Conservation (phyloP, 2,113 vertebrate genomes). For the Pleuronectes platessa region DNA sequence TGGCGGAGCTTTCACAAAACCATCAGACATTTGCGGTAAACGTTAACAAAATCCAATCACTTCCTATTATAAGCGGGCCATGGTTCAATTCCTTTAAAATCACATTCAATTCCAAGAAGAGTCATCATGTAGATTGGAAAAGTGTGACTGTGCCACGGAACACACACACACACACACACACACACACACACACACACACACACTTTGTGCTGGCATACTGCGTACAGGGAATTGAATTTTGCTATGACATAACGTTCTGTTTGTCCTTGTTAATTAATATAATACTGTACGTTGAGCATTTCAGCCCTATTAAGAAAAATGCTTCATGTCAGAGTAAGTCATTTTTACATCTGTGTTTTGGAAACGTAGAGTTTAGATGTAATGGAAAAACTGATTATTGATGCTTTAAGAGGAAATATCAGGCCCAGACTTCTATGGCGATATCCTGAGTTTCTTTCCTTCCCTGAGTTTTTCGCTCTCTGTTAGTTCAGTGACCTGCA, state of each 20-base stretch:
- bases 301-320: not conserved
- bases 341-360: not conserved
- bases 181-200: not conserved
- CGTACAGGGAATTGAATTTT: not conserved
- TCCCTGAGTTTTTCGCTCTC: not conserved
- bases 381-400: not conserved
- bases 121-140: not conserved
- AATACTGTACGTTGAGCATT: not conserved
- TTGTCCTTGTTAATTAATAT: not conserved
- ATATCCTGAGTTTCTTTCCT: too few species aligned
- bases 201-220: not conserved
- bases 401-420: too few species aligned
- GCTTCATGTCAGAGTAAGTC: not conserved
- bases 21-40: not conserved
- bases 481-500: too few species aligned
- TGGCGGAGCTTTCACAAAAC: not conserved
- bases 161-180: not conserved
- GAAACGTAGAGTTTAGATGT: not conserved
- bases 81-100: not conserved
- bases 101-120: not conserved
- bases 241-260: not conserved
- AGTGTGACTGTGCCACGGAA: not conserved
- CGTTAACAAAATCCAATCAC: not conserved
- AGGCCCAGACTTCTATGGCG: too few species aligned
- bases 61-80: not conserved